Conservation (phyloP, 2,888 invertebrate genomes). For the Tridacna crocea region DNA sequence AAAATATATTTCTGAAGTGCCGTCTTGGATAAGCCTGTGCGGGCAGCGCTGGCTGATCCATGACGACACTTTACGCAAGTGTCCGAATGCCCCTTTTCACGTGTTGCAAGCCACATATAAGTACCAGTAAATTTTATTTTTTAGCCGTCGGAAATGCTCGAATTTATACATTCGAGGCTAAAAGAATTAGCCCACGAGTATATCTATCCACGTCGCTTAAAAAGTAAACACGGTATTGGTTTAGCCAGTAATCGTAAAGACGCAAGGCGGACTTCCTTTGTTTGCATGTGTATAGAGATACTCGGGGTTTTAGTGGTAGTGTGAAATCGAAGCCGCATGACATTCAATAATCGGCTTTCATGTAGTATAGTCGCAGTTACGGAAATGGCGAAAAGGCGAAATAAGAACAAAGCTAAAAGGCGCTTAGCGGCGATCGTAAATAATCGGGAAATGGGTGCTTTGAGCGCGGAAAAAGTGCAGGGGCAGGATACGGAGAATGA, state of each 20-base stretch:
- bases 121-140: no score
- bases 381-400: slow-evolving; percentile 63
- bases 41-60: no score
- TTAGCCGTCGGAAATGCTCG: no score
- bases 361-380: slow-evolving; percentile 59
- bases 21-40: no score
- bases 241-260: slow-evolving; percentile 48
- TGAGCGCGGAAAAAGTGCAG: slow-evolving; percentile 30
- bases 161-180: background rate
- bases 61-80: no score
- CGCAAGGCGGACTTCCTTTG: slow-evolving; percentile 58
- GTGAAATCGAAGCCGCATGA: slow-evolving; percentile 61
- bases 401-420: slow-evolving; percentile 51
- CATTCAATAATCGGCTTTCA: slow-evolving; percentile 61
- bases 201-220: slow-evolving; percentile 23
- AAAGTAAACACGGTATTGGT: slow-evolving; percentile 28
- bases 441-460: slow-evolving; percentile 30
- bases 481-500: slow-evolving; percentile 29
- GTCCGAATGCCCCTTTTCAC: no score
- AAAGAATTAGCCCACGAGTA: background rate
- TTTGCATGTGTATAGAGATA: slow-evolving; percentile 56
- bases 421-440: slow-evolving; percentile 39
- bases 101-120: no score
- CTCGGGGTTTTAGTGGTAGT: slow-evolving; percentile 41
- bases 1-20: no score